Conservation (phyloP, 1,140 invertebrate species). For the Liolophura sinensis region DNA sequence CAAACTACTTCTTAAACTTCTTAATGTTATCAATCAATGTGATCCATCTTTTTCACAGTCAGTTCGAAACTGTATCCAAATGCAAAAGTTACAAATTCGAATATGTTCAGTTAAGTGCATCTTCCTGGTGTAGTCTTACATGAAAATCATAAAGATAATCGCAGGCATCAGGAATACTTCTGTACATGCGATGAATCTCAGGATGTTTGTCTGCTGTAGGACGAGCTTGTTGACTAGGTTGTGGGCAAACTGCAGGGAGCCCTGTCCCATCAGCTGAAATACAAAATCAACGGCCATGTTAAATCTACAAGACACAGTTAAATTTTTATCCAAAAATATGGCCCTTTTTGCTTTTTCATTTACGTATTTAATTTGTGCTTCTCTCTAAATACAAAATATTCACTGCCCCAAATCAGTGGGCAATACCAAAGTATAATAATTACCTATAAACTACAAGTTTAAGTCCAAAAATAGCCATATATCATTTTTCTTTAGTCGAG, state of each 20-base stretch:
- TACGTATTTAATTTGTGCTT: not conserved
- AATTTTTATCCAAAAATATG: not conserved
- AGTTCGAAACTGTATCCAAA: too few relatives aligned
- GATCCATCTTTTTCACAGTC: too few relatives aligned
- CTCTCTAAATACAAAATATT: not conserved
- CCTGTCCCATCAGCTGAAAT: slow-evolving; percentile 79
- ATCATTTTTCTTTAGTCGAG: too few relatives aligned
- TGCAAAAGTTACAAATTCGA: too few relatives aligned
- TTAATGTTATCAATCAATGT: too few relatives aligned
- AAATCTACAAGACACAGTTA: too few relatives aligned
- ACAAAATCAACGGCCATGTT: slow-evolving; percentile 3
- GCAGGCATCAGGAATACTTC: slow-evolving; percentile 94
- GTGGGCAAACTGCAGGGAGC: slow-evolving; percentile 84
- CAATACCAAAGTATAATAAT: too few relatives aligned
- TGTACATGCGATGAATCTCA: slow-evolving; percentile 82
- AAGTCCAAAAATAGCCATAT: too few relatives aligned
- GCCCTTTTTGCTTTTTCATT: not conserved
- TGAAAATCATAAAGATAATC: slow-evolving; percentile 78
- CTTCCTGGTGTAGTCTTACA: slow-evolving; percentile 66
- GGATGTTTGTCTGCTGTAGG: slow-evolving; percentile 82
- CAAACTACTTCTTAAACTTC: too few relatives aligned
- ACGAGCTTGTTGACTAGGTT: slow-evolving; percentile 84
- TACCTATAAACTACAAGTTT: too few relatives aligned
- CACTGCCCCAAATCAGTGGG: too few relatives aligned
- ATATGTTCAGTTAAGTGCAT: too few relatives aligned